Base-by-base conservation (phyloP, 2,888 invertebrate genomes). In the Eupithecia insigniata region DNA sequence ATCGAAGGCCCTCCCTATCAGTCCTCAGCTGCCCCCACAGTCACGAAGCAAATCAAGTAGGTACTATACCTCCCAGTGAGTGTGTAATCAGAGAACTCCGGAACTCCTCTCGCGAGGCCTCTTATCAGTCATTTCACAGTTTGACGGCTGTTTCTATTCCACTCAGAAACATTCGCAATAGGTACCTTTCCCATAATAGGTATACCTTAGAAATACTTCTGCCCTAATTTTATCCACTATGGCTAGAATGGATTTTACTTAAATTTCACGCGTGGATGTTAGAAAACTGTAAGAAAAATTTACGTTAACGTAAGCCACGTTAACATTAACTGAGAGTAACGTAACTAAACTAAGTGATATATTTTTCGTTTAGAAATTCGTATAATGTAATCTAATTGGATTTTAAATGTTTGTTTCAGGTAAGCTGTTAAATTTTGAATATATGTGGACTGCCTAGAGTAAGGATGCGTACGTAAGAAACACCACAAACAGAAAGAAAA, bases 51-150 rank as follows among this genome's bases (percentile, higher is more conserved):
- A 22, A 4, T 14, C 55, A 12, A 22, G 51, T 8, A 10, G 46
- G 51, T 22, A 22, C 46, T 43, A 16, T 10, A 2, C 26, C 12
- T 43, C 26, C 10, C n/a, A 46, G 10, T 5, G 55, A 55, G 55
- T 22, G 14, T 22, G 55, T 55, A 26, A 26, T 55, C 55, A 26
- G 55, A 55, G 55, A 55, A 22, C 55, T 26, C 26, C 55, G 22
- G 26, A 22, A 2, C n/a, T 8, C 22, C 51, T n/a, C 39, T 39
- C 10, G 2, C 46, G n/a, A 12, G 51, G 12, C 12, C 26, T 55
- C 55, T 26, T 55, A 55, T 55, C 55, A 55, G 55, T 14, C 55
- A 55, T 55, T 55, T 22, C 55, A 55, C 55, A 55, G 55, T 55
- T 55, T 26, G 55, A 55, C 55, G 55, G 26, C 55, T 26, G 55